Percentiles rank a stretch among this genome's conserved stretches.
Evolutionary conservation across 1,140 invertebrate species (phyloP).

Genomic region (Telenomus remus): DNA sequence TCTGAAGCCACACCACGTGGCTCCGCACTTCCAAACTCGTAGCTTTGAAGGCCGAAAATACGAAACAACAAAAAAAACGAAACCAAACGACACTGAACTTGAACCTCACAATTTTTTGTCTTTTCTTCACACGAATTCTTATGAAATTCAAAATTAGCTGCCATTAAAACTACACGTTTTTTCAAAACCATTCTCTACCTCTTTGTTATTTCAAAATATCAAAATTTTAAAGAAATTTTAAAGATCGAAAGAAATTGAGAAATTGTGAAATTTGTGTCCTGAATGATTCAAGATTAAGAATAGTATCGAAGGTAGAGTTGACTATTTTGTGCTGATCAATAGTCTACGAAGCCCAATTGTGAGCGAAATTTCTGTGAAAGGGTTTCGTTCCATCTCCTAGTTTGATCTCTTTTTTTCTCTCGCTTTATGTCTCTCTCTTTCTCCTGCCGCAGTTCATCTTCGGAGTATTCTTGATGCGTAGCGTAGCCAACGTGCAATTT

Average conservation of each 20-base stretch:
- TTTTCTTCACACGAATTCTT: too few relatives aligned
- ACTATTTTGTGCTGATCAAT: conserved; percentile 40
- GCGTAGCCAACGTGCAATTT: conserved; percentile 48
- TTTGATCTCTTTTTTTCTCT: conserved; percentile 16
- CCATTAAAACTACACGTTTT: too few relatives aligned
- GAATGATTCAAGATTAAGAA: too few relatives aligned
- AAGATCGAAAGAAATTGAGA: too few relatives aligned
- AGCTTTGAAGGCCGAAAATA: conserved; percentile 30
- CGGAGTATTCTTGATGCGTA: conserved; percentile 42
- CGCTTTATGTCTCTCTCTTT: neutral
- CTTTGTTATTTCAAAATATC: too few relatives aligned
- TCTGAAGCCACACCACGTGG: conserved; percentile 51
- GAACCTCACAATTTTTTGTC: too few relatives aligned
- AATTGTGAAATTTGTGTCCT: too few relatives aligned
- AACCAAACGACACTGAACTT: conserved; percentile 29
- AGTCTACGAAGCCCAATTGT: conserved; percentile 45
- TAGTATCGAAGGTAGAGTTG: too few relatives aligned
- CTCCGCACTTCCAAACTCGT: conserved; percentile 33
- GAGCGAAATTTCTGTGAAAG: conserved; percentile 49
- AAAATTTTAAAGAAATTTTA: too few relatives aligned
- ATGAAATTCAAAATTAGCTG: too few relatives aligned
- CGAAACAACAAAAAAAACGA: neutral
- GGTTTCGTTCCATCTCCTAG: conserved; percentile 35
- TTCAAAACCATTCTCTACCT: too few relatives aligned
- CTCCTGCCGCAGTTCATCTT: conserved; percentile 18